phyloP scores from a whole-genome alignment of 2,113 vertebrate genomes.

The Oncorhynchus tshawytscha region DNA sequence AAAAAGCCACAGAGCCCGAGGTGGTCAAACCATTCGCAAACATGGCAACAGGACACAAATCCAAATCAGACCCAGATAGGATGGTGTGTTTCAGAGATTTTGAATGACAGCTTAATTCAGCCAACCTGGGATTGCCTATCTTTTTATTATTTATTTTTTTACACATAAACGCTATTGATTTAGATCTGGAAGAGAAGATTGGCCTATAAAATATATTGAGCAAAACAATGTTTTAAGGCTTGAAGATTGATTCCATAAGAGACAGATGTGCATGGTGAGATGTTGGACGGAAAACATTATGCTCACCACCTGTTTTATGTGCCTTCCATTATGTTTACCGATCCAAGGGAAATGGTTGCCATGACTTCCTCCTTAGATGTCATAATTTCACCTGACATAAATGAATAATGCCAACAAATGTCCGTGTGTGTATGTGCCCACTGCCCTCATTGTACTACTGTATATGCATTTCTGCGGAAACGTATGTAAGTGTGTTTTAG shows the following conservation, averaged over 20 bases:
- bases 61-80: conserved; percentile 18
- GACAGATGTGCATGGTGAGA: conserved; percentile 23
- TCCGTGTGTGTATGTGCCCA: not conserved
- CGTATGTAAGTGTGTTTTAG: not conserved
- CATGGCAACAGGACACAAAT: not conserved
- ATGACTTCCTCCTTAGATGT: not conserved
- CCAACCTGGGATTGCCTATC: not conserved
- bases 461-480: not conserved
- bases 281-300: not conserved
- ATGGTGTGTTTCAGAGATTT: not conserved
- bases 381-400: conserved; percentile 3
- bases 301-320: conserved; percentile 48
- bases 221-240: conserved; percentile 11
- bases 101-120: conserved; percentile 12
- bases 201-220: not conserved
- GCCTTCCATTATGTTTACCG: conserved; percentile 23
- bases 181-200: not conserved
- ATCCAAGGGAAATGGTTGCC: conserved; percentile 14
- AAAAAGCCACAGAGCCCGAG: not conserved
- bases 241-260: conserved; percentile 34
- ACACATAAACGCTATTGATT: not conserved
- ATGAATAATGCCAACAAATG: conserved; percentile 9
- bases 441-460: not conserved
- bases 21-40: not conserved
- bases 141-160: not conserved